Percentiles rank a stretch among this genome's conserved stretches.
phyloP scores from a whole-genome alignment of 2,113 vertebrate species.

The Mohoua ochrocephala region DNA sequence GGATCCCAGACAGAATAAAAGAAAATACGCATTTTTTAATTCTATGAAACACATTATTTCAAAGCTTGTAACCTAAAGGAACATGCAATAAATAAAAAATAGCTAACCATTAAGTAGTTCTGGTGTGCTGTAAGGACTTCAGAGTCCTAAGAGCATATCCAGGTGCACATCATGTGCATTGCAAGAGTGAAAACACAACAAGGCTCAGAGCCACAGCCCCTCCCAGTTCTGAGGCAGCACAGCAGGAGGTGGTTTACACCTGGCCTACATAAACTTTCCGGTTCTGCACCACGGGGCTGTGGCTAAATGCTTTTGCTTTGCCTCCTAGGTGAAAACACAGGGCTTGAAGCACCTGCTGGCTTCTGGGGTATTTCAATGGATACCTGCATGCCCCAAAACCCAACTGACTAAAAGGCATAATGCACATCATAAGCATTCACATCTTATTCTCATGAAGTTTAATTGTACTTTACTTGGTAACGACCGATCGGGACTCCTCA shows the following conservation, averaged over 20 bases:
- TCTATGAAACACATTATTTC: background rate
- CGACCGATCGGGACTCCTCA: constrained; percentile 85
- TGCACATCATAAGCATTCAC: background rate
- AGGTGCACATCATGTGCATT: background rate
- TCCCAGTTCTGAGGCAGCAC: background rate
- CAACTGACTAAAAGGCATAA: background rate
- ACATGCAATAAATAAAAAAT: background rate
- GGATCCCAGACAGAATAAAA: background rate
- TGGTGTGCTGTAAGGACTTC: background rate
- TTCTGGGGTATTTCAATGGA: background rate
- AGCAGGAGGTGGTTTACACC: background rate
- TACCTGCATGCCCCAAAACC: fast-evolving
- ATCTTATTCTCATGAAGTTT: background rate
- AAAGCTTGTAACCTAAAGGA: background rate
- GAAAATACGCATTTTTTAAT: background rate
- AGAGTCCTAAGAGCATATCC: background rate
- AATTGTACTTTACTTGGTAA: constrained; percentile 81
- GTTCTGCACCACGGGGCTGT: background rate
- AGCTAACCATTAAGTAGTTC: background rate
- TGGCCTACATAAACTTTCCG: background rate
- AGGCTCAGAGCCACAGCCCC: background rate
- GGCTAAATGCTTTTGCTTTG: background rate
- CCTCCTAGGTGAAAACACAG: background rate
- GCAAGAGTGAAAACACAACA: background rate
- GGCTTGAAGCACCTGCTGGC: background rate